Percentiles rank a stretch among this genome's conserved stretches.
Evolutionary conservation across 2,888 invertebrate species (phyloP).

Genomic region (Rotaria socialis): DNA sequence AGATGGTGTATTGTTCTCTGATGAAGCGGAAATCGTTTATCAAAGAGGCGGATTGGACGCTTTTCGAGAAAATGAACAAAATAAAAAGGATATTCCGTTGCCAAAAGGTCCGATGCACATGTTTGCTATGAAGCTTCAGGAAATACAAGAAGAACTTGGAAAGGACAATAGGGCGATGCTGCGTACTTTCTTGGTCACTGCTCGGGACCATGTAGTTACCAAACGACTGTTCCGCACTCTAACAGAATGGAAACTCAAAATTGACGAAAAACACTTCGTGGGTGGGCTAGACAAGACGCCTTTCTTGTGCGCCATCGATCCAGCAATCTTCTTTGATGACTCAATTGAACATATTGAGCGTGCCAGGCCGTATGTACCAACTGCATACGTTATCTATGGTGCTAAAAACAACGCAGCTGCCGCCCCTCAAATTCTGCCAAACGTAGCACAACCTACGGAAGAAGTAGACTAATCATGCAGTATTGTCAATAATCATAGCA

Average conservation of each 20-base stretch:
- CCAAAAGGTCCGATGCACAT: not conserved
- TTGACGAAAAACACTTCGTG: not conserved
- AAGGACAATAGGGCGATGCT: not conserved
- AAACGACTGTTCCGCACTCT: not conserved
- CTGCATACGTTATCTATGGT: not conserved
- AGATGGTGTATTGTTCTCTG: not conserved
- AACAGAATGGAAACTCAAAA: not conserved
- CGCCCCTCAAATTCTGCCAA: no score
- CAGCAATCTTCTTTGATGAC: not conserved
- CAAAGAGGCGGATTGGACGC: not conserved
- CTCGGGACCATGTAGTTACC: not conserved
- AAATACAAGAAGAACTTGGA: not conserved
- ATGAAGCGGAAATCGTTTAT: not conserved
- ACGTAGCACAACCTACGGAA: no score
- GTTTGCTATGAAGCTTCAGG: not conserved
- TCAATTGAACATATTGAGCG: not conserved
- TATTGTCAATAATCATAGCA: no score
- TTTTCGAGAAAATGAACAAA: not conserved
- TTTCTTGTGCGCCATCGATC: not conserved
- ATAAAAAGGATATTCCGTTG: not conserved
- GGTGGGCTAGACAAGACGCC: not conserved
- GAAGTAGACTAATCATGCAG: no score
- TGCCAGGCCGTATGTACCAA: not conserved
- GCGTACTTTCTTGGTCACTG: not conserved
- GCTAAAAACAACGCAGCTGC: no score